phyloP scores from a whole-genome alignment of 2,888 invertebrate species.

The Drosophila affinis region DNA sequence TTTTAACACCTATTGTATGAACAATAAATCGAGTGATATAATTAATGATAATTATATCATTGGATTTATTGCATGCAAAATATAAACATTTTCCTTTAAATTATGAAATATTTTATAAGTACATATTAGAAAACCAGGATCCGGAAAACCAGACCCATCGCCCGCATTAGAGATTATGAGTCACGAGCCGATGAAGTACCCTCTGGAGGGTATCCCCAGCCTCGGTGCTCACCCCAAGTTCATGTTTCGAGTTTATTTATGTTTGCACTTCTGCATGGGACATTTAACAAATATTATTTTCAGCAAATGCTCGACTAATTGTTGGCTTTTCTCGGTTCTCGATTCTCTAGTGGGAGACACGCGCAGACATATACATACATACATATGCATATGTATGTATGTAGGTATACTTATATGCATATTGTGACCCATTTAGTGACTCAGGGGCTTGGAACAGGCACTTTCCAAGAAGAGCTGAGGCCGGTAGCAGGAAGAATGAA shows the following conservation, averaged over 20 bases:
- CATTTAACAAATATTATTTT: constrained; percentile 38
- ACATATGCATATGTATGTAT: not conserved
- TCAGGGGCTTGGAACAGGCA: constrained; percentile 9
- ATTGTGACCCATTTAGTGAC: constrained; percentile 28
- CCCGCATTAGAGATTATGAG: not conserved
- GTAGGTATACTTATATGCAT: no score
- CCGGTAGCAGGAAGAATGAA: constrained; percentile 8
- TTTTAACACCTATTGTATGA: not conserved
- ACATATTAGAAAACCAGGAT: not conserved
- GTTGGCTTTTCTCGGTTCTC: constrained; percentile 35
- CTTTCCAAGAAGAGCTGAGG: not conserved
- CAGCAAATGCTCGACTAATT: constrained; percentile 38
- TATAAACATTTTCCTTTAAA: not conserved
- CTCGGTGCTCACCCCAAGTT: not conserved
- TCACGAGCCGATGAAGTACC: not conserved
- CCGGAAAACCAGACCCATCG: not conserved
- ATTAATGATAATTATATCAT: no score
- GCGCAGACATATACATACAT: constrained; percentile 2
- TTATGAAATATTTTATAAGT: not conserved
- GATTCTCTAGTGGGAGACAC: constrained; percentile 21
- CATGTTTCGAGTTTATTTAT: constrained; percentile 33
- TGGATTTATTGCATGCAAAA: not conserved
- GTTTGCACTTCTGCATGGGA: constrained; percentile 30
- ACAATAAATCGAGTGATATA: no score
- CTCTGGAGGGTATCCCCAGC: constrained; percentile 2